Percentiles rank a stretch among this genome's conserved stretches.
phyloP scores from a whole-genome alignment of 2,888 invertebrate species.

The Andricus quercusramuli region DNA sequence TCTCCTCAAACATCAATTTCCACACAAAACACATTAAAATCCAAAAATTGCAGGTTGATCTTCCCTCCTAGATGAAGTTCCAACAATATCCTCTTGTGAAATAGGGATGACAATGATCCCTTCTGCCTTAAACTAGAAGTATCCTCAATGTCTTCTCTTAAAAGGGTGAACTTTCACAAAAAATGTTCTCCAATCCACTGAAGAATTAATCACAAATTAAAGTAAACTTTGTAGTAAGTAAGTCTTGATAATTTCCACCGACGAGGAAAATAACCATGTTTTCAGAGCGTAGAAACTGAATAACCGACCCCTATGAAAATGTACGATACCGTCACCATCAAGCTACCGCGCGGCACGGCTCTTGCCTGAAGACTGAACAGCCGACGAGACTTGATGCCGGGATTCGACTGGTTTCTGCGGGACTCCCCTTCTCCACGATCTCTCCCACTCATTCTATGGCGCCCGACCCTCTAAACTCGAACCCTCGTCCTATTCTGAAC shows the following conservation, averaged over 20 bases:
- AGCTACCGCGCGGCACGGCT: slow-evolving; percentile 71
- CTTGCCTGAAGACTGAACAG: slow-evolving; percentile 74
- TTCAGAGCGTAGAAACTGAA: neutral
- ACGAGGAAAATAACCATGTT: neutral
- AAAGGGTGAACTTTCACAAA: neutral
- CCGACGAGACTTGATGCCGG: slow-evolving; percentile 74
- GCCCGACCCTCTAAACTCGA: slow-evolving; percentile 57
- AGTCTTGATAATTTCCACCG: neutral
- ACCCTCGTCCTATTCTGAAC: slow-evolving; percentile 60
- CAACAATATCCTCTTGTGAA: neutral
- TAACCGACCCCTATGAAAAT: neutral
- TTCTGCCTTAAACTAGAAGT: neutral
- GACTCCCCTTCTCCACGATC: slow-evolving; percentile 60
- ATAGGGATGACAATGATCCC: neutral
- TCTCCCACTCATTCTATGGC: slow-evolving; percentile 48
- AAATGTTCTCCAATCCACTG: neutral
- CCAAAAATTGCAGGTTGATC: neutral
- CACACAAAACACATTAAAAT: neutral
- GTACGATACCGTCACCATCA: slow-evolving; percentile 45
- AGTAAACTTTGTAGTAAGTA: neutral
- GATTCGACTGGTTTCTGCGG: slow-evolving; percentile 72
- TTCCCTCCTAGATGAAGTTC: neutral
- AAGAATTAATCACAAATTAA: neutral
- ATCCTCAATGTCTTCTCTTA: neutral
- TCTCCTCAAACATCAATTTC: neutral